Conservation (phyloP, 2,113 vertebrate genomes). For the Blennius ocellaris region DNA sequence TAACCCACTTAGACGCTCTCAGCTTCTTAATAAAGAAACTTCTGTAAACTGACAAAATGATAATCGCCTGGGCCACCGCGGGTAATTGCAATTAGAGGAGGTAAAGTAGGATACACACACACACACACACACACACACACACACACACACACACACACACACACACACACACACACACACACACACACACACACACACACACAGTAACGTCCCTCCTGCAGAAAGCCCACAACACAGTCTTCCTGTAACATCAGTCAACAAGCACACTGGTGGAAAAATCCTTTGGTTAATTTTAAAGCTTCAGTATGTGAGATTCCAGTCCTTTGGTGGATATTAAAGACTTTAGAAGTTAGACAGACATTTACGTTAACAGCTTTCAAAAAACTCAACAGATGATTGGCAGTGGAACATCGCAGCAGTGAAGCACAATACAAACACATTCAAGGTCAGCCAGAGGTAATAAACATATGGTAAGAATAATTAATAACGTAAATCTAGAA, state of each 20-base stretch:
- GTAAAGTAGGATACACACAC: slow-evolving; percentile 57
- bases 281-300: too few species aligned
- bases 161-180: slow-evolving; percentile 18
- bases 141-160: slow-evolving; percentile 35
- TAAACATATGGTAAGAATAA: too few species aligned
- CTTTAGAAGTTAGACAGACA: too few species aligned
- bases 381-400: too few species aligned
- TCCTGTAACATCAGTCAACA: background rate
- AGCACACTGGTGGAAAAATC: background rate
- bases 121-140: slow-evolving; percentile 19
- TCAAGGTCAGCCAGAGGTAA: too few species aligned
- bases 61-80: slow-evolving; percentile 68
- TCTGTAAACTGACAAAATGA: slow-evolving; percentile 81
- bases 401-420: too few species aligned
- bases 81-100: slow-evolving; percentile 78
- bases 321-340: too few species aligned
- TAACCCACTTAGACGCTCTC: slow-evolving; percentile 79
- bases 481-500: too few species aligned
- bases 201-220: slow-evolving; percentile 2
- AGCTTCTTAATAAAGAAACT: slow-evolving; percentile 79
- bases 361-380: too few species aligned
- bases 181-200: slow-evolving; percentile 22
- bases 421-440: too few species aligned
- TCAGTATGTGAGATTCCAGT: too few species aligned
- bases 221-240: slow-evolving; percentile 37